Evolutionary conservation across 2,113 vertebrate species (phyloP), one percentile per base, ranked within the genome.

Genomic region (Procavia capensis): DNA sequence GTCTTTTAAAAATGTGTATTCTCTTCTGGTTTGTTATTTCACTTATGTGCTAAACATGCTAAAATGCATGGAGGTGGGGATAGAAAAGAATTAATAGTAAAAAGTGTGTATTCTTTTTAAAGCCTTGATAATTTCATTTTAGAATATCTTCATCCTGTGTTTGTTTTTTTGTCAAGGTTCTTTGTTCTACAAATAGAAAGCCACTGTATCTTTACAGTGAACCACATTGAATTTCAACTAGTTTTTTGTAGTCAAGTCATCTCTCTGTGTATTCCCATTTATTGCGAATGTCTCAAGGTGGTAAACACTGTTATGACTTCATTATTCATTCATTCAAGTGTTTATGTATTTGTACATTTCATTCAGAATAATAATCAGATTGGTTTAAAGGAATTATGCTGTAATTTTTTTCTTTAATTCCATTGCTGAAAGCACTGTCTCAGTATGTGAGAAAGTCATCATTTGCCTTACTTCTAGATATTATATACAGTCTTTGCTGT

Each of bases 1-100:
- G 93, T 92, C 97, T 98, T 98, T 98, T 97, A 97, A 96, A 95
- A 97, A 96, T 98, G 97, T 98, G 92, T 87, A 70, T 90, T 97
- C 96, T 93, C n/a, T 93, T 96, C 91, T 97, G 96, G 93, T 97
- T 98, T 97, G 96, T 96, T 98, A 91, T 96, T 96, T 98, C 86
- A 80, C 93, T 96, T 95, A 91, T 97, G 94, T 97, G 94, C 93
- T 90, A 98, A 97, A 92, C 96, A 98, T 97, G 97, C 97, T 84
- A 97, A 93, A 95, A 94, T 92, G 34, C 68, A 88, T 29, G 64
- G 34, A 87, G 61, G 11, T 87, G 3, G 74, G 6, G 83, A 29
- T 64, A 92, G 31, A 59, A 57, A 81, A 93, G 31, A 72, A 41
- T 75, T 85, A 72, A 96, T 68, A 59, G 72, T 92, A 88, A 97